Evolutionary conservation across 1,140 invertebrate species (phyloP), one percentile per base, ranked within the genome.

Genomic region (Rhagoletis pomonella): DNA sequence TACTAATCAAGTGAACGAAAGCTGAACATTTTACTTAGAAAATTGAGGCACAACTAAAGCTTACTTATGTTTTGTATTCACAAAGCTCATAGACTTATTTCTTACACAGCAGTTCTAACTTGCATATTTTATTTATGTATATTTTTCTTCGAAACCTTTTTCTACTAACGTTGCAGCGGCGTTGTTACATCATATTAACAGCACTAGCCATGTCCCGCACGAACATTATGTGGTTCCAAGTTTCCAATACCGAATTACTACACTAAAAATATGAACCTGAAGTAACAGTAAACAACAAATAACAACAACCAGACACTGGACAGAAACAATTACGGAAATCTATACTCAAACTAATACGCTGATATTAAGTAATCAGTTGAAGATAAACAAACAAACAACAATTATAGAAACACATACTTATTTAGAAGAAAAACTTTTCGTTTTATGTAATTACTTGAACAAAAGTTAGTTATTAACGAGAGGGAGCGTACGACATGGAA

Each of bases 381-480:
- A 64, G 62, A 65, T 47, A 86, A 86, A 86, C 14, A 86, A 3
- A 19, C 17, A 81, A 81, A 81, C 17, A 29, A 81, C 17, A 67
- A 67, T 4, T 4, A 67, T 29, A 19, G 1, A 55, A 81, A 81
- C 5, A 50, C 4, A 81, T 44, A 19, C 14, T 4, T 17, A 86
- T 9, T 86, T 67, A 86, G 44, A 58, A 67, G 29, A 29, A 67
- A 86, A 86, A 86, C 85, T 86, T 86, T 86, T 67, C 62, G 42
- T 50, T 86, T 86, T 86, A 86, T 64, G 44, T 86, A 86, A 86
- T 86, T 86, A 86, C 62, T 67, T 2, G 59, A 47, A 86, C 3
- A 65, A 67, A 86, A 65, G 12, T 50, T 65, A n/a, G 59, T 62
- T 65, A 47, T 50, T 5, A 12, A 29, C 3, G 7, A 7, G 29